These are phyloP conservation scores for Umimayanthus chanpuru DNA, from an alignment of 92 coral and sea anemone genomes.

Conservation along the genomic window DNA sequence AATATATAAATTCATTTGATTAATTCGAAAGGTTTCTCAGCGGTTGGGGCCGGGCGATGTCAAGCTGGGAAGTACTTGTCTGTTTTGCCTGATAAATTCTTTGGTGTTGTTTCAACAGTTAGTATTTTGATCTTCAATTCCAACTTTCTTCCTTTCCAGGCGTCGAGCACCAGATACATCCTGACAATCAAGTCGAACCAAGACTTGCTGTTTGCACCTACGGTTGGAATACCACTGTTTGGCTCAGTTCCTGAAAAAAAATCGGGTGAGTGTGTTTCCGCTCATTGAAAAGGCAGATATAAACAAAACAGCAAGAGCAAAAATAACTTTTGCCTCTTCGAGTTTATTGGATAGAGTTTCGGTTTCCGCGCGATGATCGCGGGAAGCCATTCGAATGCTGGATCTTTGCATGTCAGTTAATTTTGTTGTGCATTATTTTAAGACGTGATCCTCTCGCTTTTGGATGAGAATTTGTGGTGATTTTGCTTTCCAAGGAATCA, in stretches of 20 bases:
- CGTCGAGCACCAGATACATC: slow-evolving; percentile 55
- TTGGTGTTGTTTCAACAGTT: background rate
- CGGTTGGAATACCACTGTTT: slow-evolving; percentile 42
- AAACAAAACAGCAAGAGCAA: slow-evolving; percentile 5
- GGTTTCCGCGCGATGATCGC: background rate
- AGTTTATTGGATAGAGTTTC: too few relatives aligned
- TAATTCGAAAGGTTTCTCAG: background rate
- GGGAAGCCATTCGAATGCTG: slow-evolving; percentile 26
- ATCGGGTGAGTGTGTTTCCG: slow-evolving; percentile 46
- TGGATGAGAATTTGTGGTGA: background rate
- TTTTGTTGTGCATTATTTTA: background rate
- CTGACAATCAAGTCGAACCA: slow-evolving; percentile 57
- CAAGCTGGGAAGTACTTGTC: background rate
- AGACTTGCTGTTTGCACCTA: slow-evolving; percentile 57
- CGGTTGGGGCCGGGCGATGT: background rate
- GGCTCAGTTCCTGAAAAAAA: slow-evolving; percentile 53
- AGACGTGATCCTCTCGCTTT: slow-evolving; percentile 4
- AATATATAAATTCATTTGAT: background rate
- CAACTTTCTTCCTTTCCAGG: slow-evolving; percentile 31
- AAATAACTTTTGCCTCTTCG: background rate
- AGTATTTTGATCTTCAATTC: slow-evolving; percentile 28
- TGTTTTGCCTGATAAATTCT: background rate
- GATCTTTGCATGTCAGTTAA: too few relatives aligned
- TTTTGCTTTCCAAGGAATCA: background rate
- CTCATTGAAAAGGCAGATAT: background rate